These are phyloP conservation scores for Amblyteles armatorius DNA, from an alignment of 2,888 invertebrate genomes.

Conservation along the genomic window DNA sequence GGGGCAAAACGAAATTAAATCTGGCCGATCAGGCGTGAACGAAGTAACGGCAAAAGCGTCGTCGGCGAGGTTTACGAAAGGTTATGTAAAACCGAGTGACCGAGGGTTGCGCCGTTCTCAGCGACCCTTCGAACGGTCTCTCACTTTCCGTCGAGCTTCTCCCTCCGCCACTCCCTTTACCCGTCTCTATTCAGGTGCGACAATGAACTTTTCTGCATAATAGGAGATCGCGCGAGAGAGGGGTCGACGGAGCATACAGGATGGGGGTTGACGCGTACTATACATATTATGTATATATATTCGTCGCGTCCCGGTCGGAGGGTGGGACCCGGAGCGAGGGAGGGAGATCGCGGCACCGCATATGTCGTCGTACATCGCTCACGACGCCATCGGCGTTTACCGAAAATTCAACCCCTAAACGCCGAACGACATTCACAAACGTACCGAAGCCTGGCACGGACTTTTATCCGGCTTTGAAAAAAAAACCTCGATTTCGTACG, in stretches of 20 bases:
- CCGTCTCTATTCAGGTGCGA: conserved; percentile 74
- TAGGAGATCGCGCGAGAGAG: conserved; percentile 70
- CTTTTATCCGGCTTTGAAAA: conserved; percentile 59
- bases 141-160: conserved; percentile 8
- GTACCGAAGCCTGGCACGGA: conserved; percentile 4
- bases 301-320: conserved; percentile 26
- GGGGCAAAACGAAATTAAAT: conserved; percentile 30
- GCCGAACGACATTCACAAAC: conserved; percentile 59
- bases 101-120: conserved; percentile 27
- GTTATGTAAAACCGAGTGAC: conserved; percentile 61
- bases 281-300: conserved; percentile 39
- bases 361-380: conserved; percentile 49
- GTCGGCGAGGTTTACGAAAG: conserved; percentile 9
- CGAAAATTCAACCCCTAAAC: conserved; percentile 62
- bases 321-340: conserved; percentile 55
- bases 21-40: neutral
- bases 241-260: conserved; percentile 40
- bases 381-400: conserved; percentile 60
- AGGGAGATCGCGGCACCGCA: conserved; percentile 57
- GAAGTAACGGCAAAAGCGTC: neutral
- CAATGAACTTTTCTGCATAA: conserved; percentile 80
- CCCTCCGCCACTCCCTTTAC: conserved; percentile 61
- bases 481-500: conserved; percentile 29
- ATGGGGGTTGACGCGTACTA: conserved; percentile 46
- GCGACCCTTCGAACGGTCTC: conserved; percentile 12